Base-by-base conservation (phyloP, 1,140 invertebrate species). In the Trichogramma pretiosum region DNA sequence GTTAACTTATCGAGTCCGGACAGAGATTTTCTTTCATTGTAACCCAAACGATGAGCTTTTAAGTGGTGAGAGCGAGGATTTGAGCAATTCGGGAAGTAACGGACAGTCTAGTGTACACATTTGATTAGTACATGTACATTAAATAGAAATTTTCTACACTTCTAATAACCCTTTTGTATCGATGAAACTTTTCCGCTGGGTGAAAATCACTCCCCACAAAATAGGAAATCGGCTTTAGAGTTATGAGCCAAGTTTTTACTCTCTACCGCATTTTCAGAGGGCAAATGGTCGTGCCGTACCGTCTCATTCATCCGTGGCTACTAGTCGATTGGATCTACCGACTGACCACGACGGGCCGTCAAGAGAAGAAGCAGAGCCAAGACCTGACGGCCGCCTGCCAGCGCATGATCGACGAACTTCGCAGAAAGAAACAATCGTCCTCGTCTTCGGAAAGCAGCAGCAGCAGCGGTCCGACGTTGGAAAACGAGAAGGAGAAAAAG, bases 241-340 rank as follows among this genome's bases (percentile, higher is more conserved):
- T n/a, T 18, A 18, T 36, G 13, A 7, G 17, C 23, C 5, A 24
- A 11, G 8, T 40, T 40, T 24, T 18, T 24, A 30, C 7, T 30
- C 26, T 9, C n/a, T n/a, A n/a, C n/a, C n/a, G n/a, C n/a, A n/a
- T n/a, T 34, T 34, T 21, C 24, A 77, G 74, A 38, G 76, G 77
- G 0, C 71, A 78, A 56, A 55, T 78, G 0, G 60, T 74, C 40
- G 56, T 75, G 13, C 58, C 68, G 1, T 59, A 74, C 5, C 72
- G 85, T 24, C 61, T 83, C 30, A 59, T 73, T 0, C 70, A 71
- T 7, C 86, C 86, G 0, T 82, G 82, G 78, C 54, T 83, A 8
- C 72, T 84, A 50, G 61, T 76, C 4, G 74, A 85, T 43, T 70
- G 72, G 39, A 61, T 87, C 13, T 88, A 82, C 57, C 68, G 74